phyloP scores from a whole-genome alignment of 2,888 invertebrate species.

The Willowsia nigromaculata region DNA sequence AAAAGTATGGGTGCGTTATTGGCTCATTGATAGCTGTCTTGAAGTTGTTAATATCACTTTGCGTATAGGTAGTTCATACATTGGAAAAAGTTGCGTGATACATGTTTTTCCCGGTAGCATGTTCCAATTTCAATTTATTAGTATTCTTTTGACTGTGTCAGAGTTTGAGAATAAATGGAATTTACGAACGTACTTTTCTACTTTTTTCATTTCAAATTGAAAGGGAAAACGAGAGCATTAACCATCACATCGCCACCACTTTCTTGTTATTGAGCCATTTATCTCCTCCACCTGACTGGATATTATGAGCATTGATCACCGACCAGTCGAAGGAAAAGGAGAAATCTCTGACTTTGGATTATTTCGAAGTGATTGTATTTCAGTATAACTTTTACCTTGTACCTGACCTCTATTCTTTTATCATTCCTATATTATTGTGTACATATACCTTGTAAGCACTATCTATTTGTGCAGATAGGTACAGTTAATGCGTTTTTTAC shows the following conservation, averaged over 20 bases:
- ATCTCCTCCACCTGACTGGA: slow-evolving; percentile 18
- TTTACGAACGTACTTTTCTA: neutral
- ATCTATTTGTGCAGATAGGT: too few relatives aligned
- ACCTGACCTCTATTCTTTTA: slow-evolving; percentile 28
- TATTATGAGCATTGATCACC: slow-evolving; percentile 15
- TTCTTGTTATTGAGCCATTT: slow-evolving; percentile 53
- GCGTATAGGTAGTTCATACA: neutral
- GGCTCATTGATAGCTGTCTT: neutral
- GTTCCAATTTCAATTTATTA: slow-evolving; percentile 41
- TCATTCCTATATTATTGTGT: neutral
- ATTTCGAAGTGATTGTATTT: neutral
- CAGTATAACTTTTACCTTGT: neutral
- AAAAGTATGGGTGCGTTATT: neutral
- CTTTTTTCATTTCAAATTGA: slow-evolving; percentile 45
- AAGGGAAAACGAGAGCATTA: slow-evolving; percentile 42
- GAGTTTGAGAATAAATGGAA: neutral
- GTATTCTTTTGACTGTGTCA: neutral
- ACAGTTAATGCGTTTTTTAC: neutral
- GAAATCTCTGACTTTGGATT: neutral
- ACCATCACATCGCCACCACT: slow-evolving; percentile 5
- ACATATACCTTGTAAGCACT: neutral
- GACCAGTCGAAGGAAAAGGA: neutral
- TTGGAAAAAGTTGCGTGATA: slow-evolving; percentile 4
- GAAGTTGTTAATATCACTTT: neutral
- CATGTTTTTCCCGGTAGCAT: neutral